Evolutionary conservation across 2,888 invertebrate genomes (phyloP), one percentile per base, ranked within the genome.

Genomic region (Tanypteryx hageni): DNA sequence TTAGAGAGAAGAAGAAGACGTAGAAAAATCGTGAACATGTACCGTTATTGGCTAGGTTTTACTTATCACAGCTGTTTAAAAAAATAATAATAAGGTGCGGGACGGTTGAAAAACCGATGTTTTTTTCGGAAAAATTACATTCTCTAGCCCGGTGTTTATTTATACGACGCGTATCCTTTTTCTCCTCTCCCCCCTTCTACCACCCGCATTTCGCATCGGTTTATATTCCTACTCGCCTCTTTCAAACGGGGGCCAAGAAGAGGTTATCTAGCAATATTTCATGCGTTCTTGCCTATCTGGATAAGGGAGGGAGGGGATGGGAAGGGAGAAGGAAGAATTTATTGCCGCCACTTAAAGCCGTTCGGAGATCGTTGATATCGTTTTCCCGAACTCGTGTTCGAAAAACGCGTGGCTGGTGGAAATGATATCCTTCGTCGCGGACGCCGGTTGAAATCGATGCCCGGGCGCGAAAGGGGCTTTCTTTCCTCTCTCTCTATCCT

Each of bases 211-310:
- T 76, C 76, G 22, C 27, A 76, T 76, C 76, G 27, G 27, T 13
- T 27, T 27, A 22, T 27, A 7, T 64, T n/a, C 16, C 11, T 64
- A 16, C 64, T n/a, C 5, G 18, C 64, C 14, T n/a, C n/a, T 64
- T 10, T n/a, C n/a, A 68, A 11, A 22, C 76, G 27, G 76, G 76
- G 76, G 76, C 76, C 76, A 76, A 76, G 76, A 1, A 27, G 76
- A 27, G 76, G 76, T 76, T 76, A 76, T 76, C 76, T 76, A 76
- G 76, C 76, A 27, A 76, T 76, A 76, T 76, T 76, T 76, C 76
- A 76, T 76, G 76, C 76, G 76, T 27, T 27, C 76, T 76, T 27
- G 76, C 76, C 76, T 76, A 76, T 76, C 76, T 27, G 76, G 76
- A 76, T 76, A 27, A 27, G 22, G 22, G 8, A 13, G 27, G 76